phyloP scores from a whole-genome alignment of 2,888 invertebrate species.

The Orthosia incerta region DNA sequence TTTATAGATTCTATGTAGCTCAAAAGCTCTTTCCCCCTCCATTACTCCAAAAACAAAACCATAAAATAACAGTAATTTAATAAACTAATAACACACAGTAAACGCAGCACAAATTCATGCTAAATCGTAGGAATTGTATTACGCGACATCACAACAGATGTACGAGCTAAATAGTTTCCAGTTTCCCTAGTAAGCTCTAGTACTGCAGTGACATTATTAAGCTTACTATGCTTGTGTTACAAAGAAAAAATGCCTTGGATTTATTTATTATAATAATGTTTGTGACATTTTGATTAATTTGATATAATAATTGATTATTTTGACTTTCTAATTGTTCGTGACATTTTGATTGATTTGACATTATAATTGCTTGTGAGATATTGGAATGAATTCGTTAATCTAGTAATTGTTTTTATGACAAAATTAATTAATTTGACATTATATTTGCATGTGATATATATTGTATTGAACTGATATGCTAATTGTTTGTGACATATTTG shows the following conservation, averaged over 20 bases:
- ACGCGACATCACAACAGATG: background rate
- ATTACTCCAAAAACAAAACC: background rate
- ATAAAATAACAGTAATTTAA: background rate
- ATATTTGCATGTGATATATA: too few species aligned
- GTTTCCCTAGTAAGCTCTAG: background rate
- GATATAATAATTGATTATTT: too few species aligned
- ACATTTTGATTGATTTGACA: too few species aligned
- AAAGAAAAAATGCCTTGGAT: slow-evolving; percentile 28
- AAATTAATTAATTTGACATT: too few species aligned
- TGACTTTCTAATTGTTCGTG: too few species aligned
- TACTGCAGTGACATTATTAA: slow-evolving; percentile 7
- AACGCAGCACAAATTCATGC: background rate
- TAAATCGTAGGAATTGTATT: slow-evolving; percentile 14
- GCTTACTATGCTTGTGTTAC: slow-evolving; percentile 1
- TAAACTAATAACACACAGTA: background rate
- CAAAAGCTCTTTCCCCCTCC: background rate
- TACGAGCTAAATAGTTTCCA: slow-evolving; percentile 14
- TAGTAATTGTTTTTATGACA: too few species aligned
- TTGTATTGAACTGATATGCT: too few species aligned
- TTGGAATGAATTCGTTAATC: too few species aligned
- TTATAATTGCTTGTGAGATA: too few species aligned
- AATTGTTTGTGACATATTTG: too few species aligned
- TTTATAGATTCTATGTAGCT: background rate
- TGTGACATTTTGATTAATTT: too few species aligned
- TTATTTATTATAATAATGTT: too few species aligned